A percentile compares a stretch with the other conserved stretches of the same genome.
Conservation (phyloP, 2,113 vertebrate genomes). For the Rynchops niger region DNA sequence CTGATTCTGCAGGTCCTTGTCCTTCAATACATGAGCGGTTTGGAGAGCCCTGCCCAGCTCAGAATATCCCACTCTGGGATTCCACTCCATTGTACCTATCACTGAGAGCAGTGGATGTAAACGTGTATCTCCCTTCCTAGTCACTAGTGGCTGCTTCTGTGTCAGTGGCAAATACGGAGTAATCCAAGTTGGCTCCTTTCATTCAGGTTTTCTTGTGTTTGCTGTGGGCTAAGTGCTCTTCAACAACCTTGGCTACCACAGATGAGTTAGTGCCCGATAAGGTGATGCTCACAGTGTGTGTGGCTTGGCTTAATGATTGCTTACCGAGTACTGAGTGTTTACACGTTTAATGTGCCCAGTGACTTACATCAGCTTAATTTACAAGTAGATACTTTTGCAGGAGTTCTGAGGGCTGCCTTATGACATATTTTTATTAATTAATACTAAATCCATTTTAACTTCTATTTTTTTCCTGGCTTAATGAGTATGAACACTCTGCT, state of each 20-base stretch:
- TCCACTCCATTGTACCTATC: not conserved
- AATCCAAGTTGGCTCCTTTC: not conserved
- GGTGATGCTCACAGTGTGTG: not conserved
- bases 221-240: not conserved
- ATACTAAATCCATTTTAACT: not conserved
- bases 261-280: fast-evolving
- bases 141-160: not conserved
- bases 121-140: not conserved
- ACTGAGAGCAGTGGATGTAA: not conserved
- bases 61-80: not conserved
- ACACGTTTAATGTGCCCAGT: not conserved
- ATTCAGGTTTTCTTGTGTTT: not conserved
- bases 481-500: not conserved
- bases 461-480: not conserved
- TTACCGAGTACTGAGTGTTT: not conserved
- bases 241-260: not conserved
- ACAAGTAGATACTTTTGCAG: not conserved
- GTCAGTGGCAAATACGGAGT: not conserved
- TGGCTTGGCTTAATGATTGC: not conserved
- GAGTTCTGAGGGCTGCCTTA: not conserved
- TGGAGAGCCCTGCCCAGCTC: not conserved
- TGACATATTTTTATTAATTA: not conserved
- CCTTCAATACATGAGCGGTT: not conserved
- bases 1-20: not conserved
- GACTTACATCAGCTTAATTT: not conserved